These are phyloP conservation scores for Drosophila sulfurigaster DNA, from an alignment of 1,140 invertebrate species.

Conservation along the genomic window DNA sequence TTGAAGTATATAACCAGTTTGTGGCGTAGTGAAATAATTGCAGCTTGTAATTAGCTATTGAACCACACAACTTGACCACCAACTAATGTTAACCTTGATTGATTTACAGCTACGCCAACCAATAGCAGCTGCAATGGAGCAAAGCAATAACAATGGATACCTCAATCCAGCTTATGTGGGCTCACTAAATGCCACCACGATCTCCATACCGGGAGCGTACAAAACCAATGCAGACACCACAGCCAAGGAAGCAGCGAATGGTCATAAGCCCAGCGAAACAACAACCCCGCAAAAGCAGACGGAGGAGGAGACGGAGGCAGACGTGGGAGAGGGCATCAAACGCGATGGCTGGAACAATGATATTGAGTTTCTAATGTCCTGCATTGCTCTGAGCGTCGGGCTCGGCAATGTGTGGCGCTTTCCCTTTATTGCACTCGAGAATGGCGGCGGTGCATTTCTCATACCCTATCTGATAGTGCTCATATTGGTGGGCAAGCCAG, in stretches of 20 bases:
- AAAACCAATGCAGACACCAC: slow-evolving; percentile 30
- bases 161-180: slow-evolving; percentile 71
- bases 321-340: slow-evolving; percentile 27
- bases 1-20: slow-evolving; percentile 38
- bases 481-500: slow-evolving; percentile 93
- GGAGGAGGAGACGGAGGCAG: not conserved
- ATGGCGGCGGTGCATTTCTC: slow-evolving; percentile 91
- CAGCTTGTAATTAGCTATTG: slow-evolving; percentile 38
- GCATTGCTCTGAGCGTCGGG: slow-evolving; percentile 95
- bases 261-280: slow-evolving; percentile 3
- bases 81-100: slow-evolving; percentile 60
- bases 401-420: slow-evolving; percentile 90
- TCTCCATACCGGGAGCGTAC: slow-evolving; percentile 78
- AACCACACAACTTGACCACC: slow-evolving; percentile 67
- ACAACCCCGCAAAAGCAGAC: not conserved
- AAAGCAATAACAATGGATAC: slow-evolving; percentile 62
- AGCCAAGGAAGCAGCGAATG: slow-evolving; percentile 32
- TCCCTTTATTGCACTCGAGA: slow-evolving; percentile 93
- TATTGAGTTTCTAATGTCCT: slow-evolving; percentile 95
- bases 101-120: slow-evolving; percentile 34
- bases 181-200: slow-evolving; percentile 62
- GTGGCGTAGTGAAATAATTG: not conserved
- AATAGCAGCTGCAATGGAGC: not conserved
- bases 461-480: slow-evolving; percentile 94
- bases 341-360: slow-evolving; percentile 93